Evolutionary conservation across 1,140 invertebrate genomes (phyloP).

Genomic region (Wiebesia pumilae): DNA sequence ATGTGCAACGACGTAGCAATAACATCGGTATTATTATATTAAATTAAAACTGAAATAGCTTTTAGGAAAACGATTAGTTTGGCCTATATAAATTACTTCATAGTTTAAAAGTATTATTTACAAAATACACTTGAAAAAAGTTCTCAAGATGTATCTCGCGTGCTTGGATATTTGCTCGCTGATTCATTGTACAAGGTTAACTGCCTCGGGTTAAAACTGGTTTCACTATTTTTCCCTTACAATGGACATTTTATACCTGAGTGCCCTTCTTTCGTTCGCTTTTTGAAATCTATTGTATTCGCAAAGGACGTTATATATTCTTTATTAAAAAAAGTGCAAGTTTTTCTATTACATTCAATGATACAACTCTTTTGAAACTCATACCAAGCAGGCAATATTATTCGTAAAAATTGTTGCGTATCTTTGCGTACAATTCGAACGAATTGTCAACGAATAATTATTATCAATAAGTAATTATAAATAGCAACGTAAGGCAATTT

Average conservation of each 20-base stretch:
- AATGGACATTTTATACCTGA: slow-evolving; percentile 10
- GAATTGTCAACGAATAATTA: too few relatives aligned
- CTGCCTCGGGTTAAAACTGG: neutral
- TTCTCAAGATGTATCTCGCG: neutral
- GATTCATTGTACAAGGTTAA: slow-evolving; percentile 13
- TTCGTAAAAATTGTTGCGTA: too few relatives aligned
- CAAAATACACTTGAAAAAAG: neutral
- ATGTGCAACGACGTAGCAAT: too few relatives aligned
- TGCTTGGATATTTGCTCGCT: neutral
- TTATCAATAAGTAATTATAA: too few relatives aligned
- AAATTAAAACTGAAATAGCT: too few relatives aligned
- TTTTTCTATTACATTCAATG: too few relatives aligned
- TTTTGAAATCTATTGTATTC: neutral
- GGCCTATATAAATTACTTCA: neutral
- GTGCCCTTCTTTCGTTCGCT: neutral
- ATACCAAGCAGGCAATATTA: too few relatives aligned
- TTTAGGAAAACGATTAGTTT: neutral
- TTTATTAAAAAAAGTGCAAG: neutral
- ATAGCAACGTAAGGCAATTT: too few relatives aligned
- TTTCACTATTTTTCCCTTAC: slow-evolving; percentile 16
- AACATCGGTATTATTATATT: too few relatives aligned
- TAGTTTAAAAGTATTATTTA: neutral
- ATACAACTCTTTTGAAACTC: too few relatives aligned
- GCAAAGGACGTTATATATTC: neutral
- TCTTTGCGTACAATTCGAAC: too few relatives aligned